Conservation (phyloP, 2,797 vertebrate species). For the Delichon dasypus region DNA sequence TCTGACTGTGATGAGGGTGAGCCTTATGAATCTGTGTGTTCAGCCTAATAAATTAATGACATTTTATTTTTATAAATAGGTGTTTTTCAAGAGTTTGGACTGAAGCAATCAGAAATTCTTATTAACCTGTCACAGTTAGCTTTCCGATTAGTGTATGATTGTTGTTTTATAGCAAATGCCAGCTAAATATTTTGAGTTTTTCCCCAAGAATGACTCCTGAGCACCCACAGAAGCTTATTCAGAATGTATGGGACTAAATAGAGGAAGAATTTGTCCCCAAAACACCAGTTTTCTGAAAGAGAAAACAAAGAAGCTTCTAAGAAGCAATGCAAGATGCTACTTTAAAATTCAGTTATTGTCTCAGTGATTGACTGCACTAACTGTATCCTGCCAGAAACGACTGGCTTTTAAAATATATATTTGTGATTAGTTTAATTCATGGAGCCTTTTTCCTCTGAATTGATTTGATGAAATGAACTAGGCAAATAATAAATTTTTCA, state of each 20-base stretch:
- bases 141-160: background rate
- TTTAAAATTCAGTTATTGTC: slow-evolving; percentile 42
- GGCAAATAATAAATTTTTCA: slow-evolving; percentile 73
- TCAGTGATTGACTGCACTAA: slow-evolving; percentile 24
- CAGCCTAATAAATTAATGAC: background rate
- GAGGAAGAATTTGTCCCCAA: background rate
- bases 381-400: background rate
- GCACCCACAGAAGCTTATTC: background rate
- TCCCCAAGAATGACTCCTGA: background rate
- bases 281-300: background rate
- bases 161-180: background rate
- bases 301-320: background rate
- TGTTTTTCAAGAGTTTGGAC: background rate
- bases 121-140: background rate
- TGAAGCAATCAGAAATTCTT: slow-evolving; percentile 15
- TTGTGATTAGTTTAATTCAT: slow-evolving; percentile 72
- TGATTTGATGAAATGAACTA: slow-evolving; percentile 73
- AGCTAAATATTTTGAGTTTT: background rate
- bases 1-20: background rate
- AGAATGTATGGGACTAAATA: background rate
- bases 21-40: background rate
- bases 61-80: background rate
- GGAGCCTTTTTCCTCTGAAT: slow-evolving; percentile 39
- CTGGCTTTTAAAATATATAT: slow-evolving; percentile 68
- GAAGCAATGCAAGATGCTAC: background rate